phyloP scores from a whole-genome alignment of 23 tunicate genomes.

The Oikopleura dioica region DNA sequence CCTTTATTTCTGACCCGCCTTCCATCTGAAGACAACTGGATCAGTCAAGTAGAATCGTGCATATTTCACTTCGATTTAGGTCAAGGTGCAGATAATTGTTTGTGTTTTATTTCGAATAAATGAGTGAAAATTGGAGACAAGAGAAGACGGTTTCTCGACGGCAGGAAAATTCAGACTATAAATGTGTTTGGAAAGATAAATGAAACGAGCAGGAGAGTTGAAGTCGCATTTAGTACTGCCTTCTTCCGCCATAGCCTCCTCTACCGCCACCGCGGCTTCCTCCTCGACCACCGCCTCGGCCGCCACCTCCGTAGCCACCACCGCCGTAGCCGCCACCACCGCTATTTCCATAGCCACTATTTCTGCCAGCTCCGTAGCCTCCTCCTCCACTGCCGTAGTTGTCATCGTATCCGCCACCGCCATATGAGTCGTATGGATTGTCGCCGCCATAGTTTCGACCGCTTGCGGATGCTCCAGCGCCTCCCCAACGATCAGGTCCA shows the following conservation, averaged over 20 bases:
- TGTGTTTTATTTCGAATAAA: no score
- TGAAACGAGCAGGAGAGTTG: no score
- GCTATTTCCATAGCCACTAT: neutral
- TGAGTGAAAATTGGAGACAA: neutral
- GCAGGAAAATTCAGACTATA: neutral
- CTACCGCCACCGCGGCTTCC: neutral
- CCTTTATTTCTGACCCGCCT: no score
- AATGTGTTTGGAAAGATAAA: neutral
- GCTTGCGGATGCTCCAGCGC: neutral
- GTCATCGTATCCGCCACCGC: neutral
- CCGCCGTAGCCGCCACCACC: neutral
- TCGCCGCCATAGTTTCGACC: neutral
- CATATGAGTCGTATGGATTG: neutral
- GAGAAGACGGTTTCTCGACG: neutral
- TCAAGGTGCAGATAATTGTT: no score
- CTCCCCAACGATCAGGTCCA: no score
- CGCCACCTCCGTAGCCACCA: neutral
- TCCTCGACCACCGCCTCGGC: neutral
- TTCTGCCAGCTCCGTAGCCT: neutral
- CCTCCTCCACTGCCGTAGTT: no score
- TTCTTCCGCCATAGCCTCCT: neutral
- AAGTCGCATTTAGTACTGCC: no score
- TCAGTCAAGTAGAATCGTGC: no score
- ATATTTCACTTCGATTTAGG: no score
- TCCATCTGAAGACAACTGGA: no score